Base-by-base conservation (phyloP, 2,113 vertebrate species). In the Mugil cephalus region DNA sequence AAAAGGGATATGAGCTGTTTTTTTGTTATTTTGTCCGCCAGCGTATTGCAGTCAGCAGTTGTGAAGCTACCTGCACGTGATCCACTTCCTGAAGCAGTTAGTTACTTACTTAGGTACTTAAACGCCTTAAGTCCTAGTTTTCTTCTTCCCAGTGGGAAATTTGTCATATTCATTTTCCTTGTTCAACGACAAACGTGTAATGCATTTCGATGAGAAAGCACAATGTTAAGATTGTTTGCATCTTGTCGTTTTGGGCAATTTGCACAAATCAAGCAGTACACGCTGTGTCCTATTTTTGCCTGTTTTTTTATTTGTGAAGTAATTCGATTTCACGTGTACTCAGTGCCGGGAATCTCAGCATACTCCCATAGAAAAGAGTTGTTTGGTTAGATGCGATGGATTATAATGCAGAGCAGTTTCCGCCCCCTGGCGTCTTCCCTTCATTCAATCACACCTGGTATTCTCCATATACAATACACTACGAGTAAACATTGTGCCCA, bases 81-180 rank as follows among this genome's bases (percentile, higher is more conserved):
- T 5, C 24, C 24, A 50, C 10, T 50, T 30, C 3, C 24, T 30
- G 35, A 19, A 58, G 69, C 2, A 0, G 5, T 59, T 14, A 4
- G 6, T 24, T n/a, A n/a, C n/a, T n/a, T n/a, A n/a, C n/a, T 15
- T 43, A 3, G 53, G 18, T 58, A 67, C 11, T 4, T 46, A 50
- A 30, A 30, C 24, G 5, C 17, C 13, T 15, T 6, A 38, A 21
- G 14, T 21, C 24, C 24, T 3, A 30, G 5, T 18, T 60, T 51
- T 35, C 14, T 46, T 46, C n/a, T 50, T 69, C 38, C 69, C 55
- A 21, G 7, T 52, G 65, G 66, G 70, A 83, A 65, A 76, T 68
- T 62, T 72, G n/a, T 46, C 38, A 43, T n/a, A 62, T 58, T 71
- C 14, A 51, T 8, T 73, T 60, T 55, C 12, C 47, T 21, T 64